Percentiles rank a stretch among this genome's conserved stretches.
Evolutionary conservation across 2,888 invertebrate species (phyloP).

Genomic region (Calliopum simillimum): DNA sequence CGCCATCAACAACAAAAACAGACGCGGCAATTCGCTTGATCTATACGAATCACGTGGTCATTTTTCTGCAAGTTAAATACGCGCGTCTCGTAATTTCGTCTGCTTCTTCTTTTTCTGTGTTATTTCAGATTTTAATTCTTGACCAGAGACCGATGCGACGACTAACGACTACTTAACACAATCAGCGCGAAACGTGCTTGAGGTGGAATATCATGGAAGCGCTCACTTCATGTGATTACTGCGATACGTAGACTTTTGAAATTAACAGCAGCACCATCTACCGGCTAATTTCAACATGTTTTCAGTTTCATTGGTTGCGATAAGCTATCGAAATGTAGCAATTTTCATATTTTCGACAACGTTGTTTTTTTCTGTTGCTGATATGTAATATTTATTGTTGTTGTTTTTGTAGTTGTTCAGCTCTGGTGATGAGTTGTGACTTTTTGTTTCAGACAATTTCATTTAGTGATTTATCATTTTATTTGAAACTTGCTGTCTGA

Average conservation of each 20-base stretch:
- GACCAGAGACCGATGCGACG: not conserved
- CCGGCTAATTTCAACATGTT: not conserved
- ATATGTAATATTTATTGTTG: no score
- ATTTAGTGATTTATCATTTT: no score
- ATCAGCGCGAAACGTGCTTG: slow-evolving; percentile 27
- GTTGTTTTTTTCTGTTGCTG: no score
- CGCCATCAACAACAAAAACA: slow-evolving; percentile 12
- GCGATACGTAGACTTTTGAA: not conserved
- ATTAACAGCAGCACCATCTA: not conserved
- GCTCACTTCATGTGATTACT: not conserved
- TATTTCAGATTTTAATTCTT: slow-evolving; percentile 8
- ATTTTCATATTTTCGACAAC: no score
- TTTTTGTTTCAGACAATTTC: no score
- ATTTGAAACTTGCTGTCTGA: no score
- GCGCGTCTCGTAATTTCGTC: slow-evolving; percentile 8
- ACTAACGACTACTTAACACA: slow-evolving; percentile 32
- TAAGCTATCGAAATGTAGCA: not conserved
- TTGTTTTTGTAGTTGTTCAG: no score
- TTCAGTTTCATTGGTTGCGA: not conserved
- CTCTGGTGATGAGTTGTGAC: no score
- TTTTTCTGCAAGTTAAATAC: slow-evolving; percentile 37
- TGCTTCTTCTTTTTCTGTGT: not conserved
- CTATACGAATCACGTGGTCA: slow-evolving; percentile 37
- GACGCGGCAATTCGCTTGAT: slow-evolving; percentile 29
- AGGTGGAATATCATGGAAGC: not conserved